Base-by-base conservation (phyloP, 1,140 invertebrate genomes). In the Amyelois transitella region DNA sequence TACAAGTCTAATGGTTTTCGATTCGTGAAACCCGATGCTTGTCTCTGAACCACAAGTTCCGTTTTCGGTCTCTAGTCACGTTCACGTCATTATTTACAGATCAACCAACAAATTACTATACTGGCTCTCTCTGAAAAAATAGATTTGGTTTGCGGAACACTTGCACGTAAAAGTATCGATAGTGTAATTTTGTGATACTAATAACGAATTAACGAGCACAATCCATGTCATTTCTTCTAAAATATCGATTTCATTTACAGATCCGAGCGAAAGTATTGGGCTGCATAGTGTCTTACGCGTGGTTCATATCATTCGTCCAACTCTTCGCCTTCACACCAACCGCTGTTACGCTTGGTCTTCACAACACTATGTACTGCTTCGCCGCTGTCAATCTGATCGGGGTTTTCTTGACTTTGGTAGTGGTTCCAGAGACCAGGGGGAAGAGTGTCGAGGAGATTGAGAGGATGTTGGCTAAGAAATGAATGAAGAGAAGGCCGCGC, bases 231-330 rank as follows among this genome's bases (percentile, higher is more conserved):
- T n/a, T n/a, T n/a, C n/a, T n/a, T n/a, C n/a, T n/a, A 24, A 24
- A 24, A 5, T 24, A 24, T 24, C 3, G 7, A 10, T 32, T 21
- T 32, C 7, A 6, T 18, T 77, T 82, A 18, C 61, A 86, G 82
- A 72, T 81, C 21, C 70, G 80, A 22, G 74, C 80, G 6, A 80
- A 83, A 60, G 44, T 81, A 0, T 67, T 79, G 47, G 77, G 78
- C 0, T 25, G 66, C 1, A 55, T 75, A 10, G 63, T 77, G 0
- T 70, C 69, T 1, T 64, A 69, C 0, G 66, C 69, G 0, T 86
- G 82, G 82, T 62, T 74, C 7, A 54, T 66, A 14, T 56, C 58
- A 0, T 79, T 78, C 18, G 45, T 75, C 0, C 67, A 72, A 18
- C 48, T 81, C 0, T 51, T 65, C 6, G 54, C 64, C 0, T 79